phyloP scores from a whole-genome alignment of 2,113 vertebrate genomes.

The Dendropsophus ebraccatus region DNA sequence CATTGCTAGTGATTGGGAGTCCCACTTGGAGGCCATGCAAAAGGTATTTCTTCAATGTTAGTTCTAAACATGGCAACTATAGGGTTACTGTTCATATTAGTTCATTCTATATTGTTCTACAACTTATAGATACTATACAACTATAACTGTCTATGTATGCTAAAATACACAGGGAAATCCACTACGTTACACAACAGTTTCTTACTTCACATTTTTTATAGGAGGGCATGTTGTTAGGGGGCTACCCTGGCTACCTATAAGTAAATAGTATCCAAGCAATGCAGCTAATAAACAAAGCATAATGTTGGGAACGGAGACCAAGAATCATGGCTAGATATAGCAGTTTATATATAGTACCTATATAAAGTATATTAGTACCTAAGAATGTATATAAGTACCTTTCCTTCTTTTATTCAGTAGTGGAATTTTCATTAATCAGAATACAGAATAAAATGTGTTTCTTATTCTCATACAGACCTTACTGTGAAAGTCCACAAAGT shows the following conservation, averaged over 20 bases:
- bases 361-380: too few relatives aligned
- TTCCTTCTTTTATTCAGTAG: not conserved
- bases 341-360: too few relatives aligned
- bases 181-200: too few relatives aligned
- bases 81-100: not conserved
- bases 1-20: slow-evolving; percentile 74
- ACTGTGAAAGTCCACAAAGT: slow-evolving; percentile 52
- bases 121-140: not conserved
- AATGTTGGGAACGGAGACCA: too few relatives aligned
- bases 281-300: too few relatives aligned
- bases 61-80: not conserved
- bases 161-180: not conserved
- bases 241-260: not conserved
- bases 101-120: not conserved
- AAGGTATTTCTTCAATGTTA: slow-evolving; percentile 62
- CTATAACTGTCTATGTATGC: not conserved
- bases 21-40: slow-evolving; percentile 70
- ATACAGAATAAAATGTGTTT: not conserved
- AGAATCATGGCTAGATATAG: too few relatives aligned
- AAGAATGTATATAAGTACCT: not conserved
- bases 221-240: too few relatives aligned
- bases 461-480: not conserved
- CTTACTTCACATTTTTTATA: not conserved
- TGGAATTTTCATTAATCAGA: not conserved
- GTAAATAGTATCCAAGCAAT: too few relatives aligned